phyloP scores from a whole-genome alignment of 1,140 invertebrate genomes.

The Lasaia peninsularis region DNA sequence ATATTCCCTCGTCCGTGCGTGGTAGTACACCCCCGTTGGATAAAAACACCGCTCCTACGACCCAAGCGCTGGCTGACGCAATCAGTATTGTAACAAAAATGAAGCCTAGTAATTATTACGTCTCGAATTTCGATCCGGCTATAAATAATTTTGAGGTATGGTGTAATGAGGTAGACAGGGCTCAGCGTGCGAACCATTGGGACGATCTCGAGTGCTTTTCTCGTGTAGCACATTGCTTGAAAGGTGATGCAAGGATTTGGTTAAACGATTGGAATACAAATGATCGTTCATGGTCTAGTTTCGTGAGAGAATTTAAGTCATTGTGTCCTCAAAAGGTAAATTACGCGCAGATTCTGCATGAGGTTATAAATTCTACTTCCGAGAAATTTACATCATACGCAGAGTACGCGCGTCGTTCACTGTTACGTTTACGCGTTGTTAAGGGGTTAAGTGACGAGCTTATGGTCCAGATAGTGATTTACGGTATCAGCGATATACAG shows the following conservation, averaged over 20 bases:
- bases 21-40: neutral
- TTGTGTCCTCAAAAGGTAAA: constrained; percentile 22
- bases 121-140: neutral
- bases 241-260: constrained; percentile 29
- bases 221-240: constrained; percentile 23
- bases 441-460: constrained; percentile 29
- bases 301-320: constrained; percentile 27
- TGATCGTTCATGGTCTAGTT: constrained; percentile 27
- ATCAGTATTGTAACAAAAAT: neutral
- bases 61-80: neutral
- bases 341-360: constrained; percentile 24
- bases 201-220: constrained; percentile 28
- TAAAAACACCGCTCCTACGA: neutral
- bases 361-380: constrained; percentile 22
- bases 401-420: constrained; percentile 25
- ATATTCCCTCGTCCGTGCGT: neutral
- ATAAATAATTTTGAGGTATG: neutral
- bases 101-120: neutral
- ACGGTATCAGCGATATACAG: constrained; percentile 21
- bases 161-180: constrained; percentile 18
- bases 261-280: constrained; percentile 27
- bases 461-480: constrained; percentile 22
- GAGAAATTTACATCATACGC: constrained; percentile 23
- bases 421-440: constrained; percentile 26
- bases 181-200: constrained; percentile 18